Percentiles rank a stretch among this genome's conserved stretches.
Evolutionary conservation across 2,888 invertebrate genomes (phyloP).

Genomic region (Heteromurus nitidus): DNA sequence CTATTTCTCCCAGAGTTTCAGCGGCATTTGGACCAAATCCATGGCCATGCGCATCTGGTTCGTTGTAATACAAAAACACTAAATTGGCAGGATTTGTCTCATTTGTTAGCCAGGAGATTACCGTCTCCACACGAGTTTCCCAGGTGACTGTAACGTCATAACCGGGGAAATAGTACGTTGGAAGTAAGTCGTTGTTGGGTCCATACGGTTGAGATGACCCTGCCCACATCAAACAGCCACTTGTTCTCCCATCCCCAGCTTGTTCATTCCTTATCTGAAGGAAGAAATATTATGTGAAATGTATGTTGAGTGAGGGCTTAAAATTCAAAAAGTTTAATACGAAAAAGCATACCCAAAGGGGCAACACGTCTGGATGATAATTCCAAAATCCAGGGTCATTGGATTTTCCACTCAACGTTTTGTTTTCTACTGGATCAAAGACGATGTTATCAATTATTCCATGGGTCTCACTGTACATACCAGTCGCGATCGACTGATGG

Average conservation of each 20-base stretch:
- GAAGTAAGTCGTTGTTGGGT: slow-evolving; percentile 74
- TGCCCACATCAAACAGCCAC: slow-evolving; percentile 85
- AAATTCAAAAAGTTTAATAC: no score
- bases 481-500: slow-evolving; percentile 84
- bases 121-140: slow-evolving; percentile 78
- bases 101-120: slow-evolving; percentile 80
- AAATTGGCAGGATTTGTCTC: slow-evolving; percentile 81
- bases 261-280: no score
- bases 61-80: slow-evolving; percentile 82
- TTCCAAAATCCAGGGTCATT: slow-evolving; percentile 67
- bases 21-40: slow-evolving; percentile 78
- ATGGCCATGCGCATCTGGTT: slow-evolving; percentile 79
- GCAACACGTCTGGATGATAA: slow-evolving; percentile 57
- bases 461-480: slow-evolving; percentile 82
- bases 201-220: slow-evolving; percentile 79
- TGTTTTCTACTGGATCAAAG: slow-evolving; percentile 77
- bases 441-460: slow-evolving; percentile 82
- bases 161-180: slow-evolving; percentile 76
- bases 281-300: no score
- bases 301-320: no score
- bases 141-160: slow-evolving; percentile 69
- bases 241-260: slow-evolving; percentile 77
- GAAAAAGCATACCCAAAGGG: slow-evolving; percentile 75
- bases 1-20: slow-evolving; percentile 74
- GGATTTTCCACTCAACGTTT: slow-evolving; percentile 39